Base-by-base conservation (phyloP, 1,140 invertebrate species). In the Diorhabda elongata region DNA sequence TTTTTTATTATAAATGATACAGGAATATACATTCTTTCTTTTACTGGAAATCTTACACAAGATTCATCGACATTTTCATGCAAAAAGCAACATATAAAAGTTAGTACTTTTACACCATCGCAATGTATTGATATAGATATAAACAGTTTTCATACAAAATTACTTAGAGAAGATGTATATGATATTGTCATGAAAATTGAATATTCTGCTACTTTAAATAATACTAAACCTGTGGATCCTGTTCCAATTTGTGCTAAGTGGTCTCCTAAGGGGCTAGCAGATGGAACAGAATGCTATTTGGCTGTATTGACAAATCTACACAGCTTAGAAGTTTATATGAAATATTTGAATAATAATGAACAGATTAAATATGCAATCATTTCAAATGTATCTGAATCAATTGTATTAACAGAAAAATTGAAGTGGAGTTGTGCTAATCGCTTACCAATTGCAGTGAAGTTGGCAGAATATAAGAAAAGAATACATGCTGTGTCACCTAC, bases 241-340 rank as follows among this genome's bases (percentile, higher is more conserved):
- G 64, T 44, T 60, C 59, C 71, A 44, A 42, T 74, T 11, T 44
- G 47, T 5, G 63, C 69, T 11, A 26, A 69, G 11, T 78, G 74
- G 75, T 77, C 75, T 44, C 70, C 70, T n/a, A 43, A 47, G 42
- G 69, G 69, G 56, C 66, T 77, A 58, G 64, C 71, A 45, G 67
- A 65, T 42, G 58, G 67, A 47, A 66, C 43, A 59, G 58, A 69
- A 41, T 74, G 75, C 70, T 45, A 70, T 11, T 45, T 77, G 6
- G 74, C 72, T 41, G 58, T 73, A n/a, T 56, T 78, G 11, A 73
- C 71, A 11, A 77, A 75, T 68, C 66, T 72, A 5, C 65, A 71
- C 42, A 68, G 69, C n/a, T 61, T 78, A 43, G 68, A 73, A 61
- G 70, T 78, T 58, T 72, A 72, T 69, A 58, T 71, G 26, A 70